phyloP scores from a whole-genome alignment of 2,113 vertebrate species.

The Microtus ochrogaster region DNA sequence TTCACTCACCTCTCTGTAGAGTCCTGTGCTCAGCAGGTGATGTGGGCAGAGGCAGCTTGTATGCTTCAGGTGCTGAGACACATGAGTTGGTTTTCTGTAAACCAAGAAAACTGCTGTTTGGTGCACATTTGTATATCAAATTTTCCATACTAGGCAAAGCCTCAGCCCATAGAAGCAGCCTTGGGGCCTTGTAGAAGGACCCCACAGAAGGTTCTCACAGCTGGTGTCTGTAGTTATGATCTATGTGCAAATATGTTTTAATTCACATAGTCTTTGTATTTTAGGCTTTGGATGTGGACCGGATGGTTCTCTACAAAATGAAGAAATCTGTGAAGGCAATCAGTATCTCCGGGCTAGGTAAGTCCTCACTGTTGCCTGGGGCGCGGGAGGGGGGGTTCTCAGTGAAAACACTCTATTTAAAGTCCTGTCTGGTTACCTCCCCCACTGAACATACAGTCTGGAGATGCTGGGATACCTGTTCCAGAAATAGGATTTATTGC shows the following conservation, averaged over 20 bases:
- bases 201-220: fast-evolving
- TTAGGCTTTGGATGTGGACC: constrained; percentile 97
- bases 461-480: background rate
- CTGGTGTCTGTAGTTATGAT: fast-evolving
- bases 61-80: background rate
- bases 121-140: too few species aligned
- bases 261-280: constrained; percentile 63
- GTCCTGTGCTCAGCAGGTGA: background rate
- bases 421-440: background rate
- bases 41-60: background rate
- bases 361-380: constrained; percentile 80
- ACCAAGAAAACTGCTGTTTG: too few species aligned
- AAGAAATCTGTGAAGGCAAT: constrained; percentile 99
- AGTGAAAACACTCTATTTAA: background rate
- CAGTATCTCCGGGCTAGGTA: constrained; percentile 96
- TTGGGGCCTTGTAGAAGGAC: background rate
- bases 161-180: background rate
- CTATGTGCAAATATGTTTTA: background rate
- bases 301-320: constrained; percentile 99
- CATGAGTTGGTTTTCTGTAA: fast-evolving
- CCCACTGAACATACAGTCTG: background rate
- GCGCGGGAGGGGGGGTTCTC: background rate
- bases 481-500: background rate
- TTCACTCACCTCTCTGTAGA: fast-evolving
- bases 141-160: background rate